Conservation (phyloP, 1,140 invertebrate genomes). For the Bombus pascuorum region DNA sequence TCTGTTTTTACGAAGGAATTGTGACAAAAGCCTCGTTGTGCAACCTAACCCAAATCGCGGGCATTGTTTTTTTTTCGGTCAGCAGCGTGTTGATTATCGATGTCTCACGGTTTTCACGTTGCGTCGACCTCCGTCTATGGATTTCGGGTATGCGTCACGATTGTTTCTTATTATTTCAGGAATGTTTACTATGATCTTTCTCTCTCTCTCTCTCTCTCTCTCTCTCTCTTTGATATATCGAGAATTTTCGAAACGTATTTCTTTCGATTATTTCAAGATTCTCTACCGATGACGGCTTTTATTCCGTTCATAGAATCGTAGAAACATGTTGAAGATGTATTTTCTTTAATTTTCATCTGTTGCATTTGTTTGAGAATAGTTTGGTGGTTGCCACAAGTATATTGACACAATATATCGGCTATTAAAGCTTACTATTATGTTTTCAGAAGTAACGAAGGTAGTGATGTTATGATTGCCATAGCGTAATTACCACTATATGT, state of each 20-base stretch:
- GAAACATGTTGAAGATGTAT: no score
- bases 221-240: no score
- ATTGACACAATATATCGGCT: no score
- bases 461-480: neutral
- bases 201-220: no score
- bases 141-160: no score
- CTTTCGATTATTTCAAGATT: neutral
- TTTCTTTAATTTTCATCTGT: neutral
- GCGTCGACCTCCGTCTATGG: no score
- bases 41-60: neutral
- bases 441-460: neutral
- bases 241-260: neutral
- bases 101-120: no score
- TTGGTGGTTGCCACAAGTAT: neutral
- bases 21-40: constrained; percentile 9
- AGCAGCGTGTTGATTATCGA: no score
- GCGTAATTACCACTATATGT: neutral
- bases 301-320: neutral
- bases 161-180: neutral
- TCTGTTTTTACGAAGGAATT: neutral
- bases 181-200: no score
- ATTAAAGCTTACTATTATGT: neutral
- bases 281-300: neutral
- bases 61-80: neutral
- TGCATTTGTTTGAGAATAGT: neutral